A percentile compares a stretch with the other conserved stretches of the same genome.
Evolutionary conservation across 2,113 vertebrate species (phyloP).

Genomic region (Nymphicus hollandicus): DNA sequence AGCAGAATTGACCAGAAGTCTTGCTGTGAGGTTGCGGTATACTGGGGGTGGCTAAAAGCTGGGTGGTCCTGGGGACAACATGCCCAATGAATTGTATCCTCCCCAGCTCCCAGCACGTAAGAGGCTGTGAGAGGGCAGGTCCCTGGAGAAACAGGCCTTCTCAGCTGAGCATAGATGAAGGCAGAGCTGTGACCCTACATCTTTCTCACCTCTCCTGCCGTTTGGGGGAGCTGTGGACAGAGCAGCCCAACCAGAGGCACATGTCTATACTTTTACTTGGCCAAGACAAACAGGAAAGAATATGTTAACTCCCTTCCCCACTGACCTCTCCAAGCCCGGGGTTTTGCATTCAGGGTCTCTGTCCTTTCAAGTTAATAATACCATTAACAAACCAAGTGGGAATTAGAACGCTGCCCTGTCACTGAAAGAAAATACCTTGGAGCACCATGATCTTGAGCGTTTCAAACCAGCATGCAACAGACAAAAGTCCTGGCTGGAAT

Average conservation of each 20-base stretch:
- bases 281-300: not conserved
- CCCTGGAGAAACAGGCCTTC: not conserved
- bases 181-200: not conserved
- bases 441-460: not conserved
- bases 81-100: not conserved
- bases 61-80: not conserved
- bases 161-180: not conserved
- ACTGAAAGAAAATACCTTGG: not conserved
- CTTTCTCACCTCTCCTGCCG: not conserved
- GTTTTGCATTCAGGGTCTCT: not conserved
- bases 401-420: not conserved
- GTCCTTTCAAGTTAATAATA: not conserved
- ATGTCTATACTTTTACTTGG: not conserved
- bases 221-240: not conserved
- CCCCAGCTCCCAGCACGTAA: not conserved
- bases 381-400: not conserved
- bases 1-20: not conserved
- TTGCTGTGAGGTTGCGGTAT: not conserved
- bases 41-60: not conserved
- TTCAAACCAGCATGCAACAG: not conserved
- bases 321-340: not conserved
- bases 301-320: not conserved
- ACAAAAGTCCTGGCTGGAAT: not conserved
- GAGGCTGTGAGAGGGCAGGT: not conserved
- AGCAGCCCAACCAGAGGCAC: not conserved